Percentiles rank a stretch among this genome's conserved stretches.
These are phyloP conservation scores for Siniperca knerii DNA, from an alignment of 2,113 vertebrate genomes.

Conservation along the genomic window DNA sequence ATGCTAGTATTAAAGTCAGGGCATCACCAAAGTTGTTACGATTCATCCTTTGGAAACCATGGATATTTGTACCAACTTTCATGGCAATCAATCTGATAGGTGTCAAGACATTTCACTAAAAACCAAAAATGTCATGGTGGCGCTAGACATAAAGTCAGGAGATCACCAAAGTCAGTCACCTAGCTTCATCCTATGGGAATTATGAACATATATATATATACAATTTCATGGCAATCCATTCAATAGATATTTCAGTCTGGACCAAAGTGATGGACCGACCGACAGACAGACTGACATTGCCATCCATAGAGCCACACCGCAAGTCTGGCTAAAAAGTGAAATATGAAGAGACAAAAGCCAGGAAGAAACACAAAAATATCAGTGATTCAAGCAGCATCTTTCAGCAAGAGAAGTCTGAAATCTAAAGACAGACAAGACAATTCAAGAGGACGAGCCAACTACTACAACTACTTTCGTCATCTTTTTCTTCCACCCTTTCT, in stretches of 20 bases:
- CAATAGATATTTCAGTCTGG: not conserved
- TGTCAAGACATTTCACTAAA: too few relatives aligned
- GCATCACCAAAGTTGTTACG: not conserved
- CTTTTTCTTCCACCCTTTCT: slow-evolving; percentile 32
- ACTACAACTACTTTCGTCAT: slow-evolving; percentile 30
- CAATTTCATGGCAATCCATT: not conserved
- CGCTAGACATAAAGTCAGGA: too few relatives aligned
- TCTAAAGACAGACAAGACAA: slow-evolving; percentile 28
- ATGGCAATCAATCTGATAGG: not conserved
- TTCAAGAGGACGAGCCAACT: slow-evolving; percentile 36
- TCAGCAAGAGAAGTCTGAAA: not conserved
- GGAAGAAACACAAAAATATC: not conserved
- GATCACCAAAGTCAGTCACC: too few relatives aligned
- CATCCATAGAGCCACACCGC: not conserved
- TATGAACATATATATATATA: too few relatives aligned
- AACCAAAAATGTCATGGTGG: too few relatives aligned
- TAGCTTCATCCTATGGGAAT: too few relatives aligned
- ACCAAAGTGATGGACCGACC: not conserved
- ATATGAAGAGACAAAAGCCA: slow-evolving; percentile 13
- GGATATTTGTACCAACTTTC: not conserved
- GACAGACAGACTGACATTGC: not conserved
- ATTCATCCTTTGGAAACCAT: not conserved
- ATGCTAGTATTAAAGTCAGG: too few relatives aligned
- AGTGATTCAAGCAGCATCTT: not conserved
- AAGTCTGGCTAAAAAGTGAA: not conserved